Evolutionary conservation across 2,888 invertebrate species (phyloP).

Genomic region (Amphipyra tragopoginis): DNA sequence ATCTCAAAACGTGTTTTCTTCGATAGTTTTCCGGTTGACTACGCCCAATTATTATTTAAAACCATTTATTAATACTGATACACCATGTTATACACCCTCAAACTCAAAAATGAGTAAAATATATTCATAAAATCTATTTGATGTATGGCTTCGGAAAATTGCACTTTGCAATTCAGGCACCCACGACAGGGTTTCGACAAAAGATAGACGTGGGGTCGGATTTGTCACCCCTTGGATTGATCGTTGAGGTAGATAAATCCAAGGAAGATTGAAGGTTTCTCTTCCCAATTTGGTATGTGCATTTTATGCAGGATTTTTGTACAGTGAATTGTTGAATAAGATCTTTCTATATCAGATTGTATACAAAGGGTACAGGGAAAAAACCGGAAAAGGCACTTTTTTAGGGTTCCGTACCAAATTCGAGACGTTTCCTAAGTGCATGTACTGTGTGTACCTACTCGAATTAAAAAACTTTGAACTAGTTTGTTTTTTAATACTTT

Average conservation of each 20-base stretch:
- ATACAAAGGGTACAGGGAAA: too few species aligned
- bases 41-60: too few species aligned
- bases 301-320: constrained; percentile 1
- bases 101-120: constrained; percentile 6
- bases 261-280: constrained; percentile 16
- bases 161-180: constrained; percentile 27
- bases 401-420: too few species aligned
- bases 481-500: too few species aligned
- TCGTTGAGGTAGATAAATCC: constrained; percentile 31
- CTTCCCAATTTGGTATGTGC: background rate
- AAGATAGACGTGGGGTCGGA: constrained; percentile 36
- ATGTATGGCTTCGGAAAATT: constrained; percentile 16
- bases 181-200: constrained; percentile 21
- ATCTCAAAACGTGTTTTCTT: too few species aligned
- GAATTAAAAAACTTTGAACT: too few species aligned
- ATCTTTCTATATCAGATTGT: background rate
- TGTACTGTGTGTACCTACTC: too few species aligned
- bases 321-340: background rate
- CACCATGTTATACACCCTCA: too few species aligned
- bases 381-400: too few species aligned
- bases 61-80: too few species aligned
- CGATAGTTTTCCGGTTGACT: too few species aligned
- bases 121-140: constrained; percentile 17
- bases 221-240: constrained; percentile 41
- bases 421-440: too few species aligned